phyloP scores from a whole-genome alignment of 1,140 invertebrate species.

The Nylanderia fulva region DNA sequence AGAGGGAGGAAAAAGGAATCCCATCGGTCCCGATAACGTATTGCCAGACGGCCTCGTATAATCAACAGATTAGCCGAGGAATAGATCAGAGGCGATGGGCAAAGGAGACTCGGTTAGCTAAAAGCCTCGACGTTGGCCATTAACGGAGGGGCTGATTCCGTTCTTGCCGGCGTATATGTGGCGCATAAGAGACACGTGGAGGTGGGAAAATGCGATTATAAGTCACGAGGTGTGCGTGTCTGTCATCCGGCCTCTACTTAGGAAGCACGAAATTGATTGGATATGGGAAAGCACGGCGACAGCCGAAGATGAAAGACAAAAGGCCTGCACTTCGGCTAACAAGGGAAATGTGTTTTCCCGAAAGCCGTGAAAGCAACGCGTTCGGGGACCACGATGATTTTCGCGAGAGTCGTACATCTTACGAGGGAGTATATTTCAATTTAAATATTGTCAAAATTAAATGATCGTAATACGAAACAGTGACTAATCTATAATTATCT shows the following conservation, averaged over 20 bases:
- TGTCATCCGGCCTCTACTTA: slow-evolving; percentile 55
- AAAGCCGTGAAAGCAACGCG: slow-evolving; percentile 19
- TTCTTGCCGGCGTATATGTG: slow-evolving; percentile 73
- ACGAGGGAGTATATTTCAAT: background rate
- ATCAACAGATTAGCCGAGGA: slow-evolving; percentile 85
- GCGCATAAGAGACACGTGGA: slow-evolving; percentile 72
- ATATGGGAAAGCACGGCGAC: slow-evolving; percentile 77
- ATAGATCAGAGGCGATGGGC: slow-evolving; percentile 83
- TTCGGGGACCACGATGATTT: background rate
- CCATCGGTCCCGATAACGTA: slow-evolving; percentile 83
- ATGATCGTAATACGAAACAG: background rate
- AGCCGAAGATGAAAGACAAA: slow-evolving; percentile 83
- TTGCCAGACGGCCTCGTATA: slow-evolving; percentile 84
- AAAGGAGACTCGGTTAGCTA: slow-evolving; percentile 83
- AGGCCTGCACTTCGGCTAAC: slow-evolving; percentile 65
- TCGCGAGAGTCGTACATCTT: background rate
- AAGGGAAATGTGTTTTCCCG: slow-evolving; percentile 67
- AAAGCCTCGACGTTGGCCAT: slow-evolving; percentile 85
- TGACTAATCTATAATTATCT: slow-evolving; percentile 11
- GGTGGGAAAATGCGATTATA: slow-evolving; percentile 86
- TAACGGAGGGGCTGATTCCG: slow-evolving; percentile 83
- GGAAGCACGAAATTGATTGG: slow-evolving; percentile 82
- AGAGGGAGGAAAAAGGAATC: slow-evolving; percentile 69
- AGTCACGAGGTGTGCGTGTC: slow-evolving; percentile 84
- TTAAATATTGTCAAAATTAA: background rate